Conservation (phyloP, 1,140 invertebrate species). For the Drosophila suzukii region DNA sequence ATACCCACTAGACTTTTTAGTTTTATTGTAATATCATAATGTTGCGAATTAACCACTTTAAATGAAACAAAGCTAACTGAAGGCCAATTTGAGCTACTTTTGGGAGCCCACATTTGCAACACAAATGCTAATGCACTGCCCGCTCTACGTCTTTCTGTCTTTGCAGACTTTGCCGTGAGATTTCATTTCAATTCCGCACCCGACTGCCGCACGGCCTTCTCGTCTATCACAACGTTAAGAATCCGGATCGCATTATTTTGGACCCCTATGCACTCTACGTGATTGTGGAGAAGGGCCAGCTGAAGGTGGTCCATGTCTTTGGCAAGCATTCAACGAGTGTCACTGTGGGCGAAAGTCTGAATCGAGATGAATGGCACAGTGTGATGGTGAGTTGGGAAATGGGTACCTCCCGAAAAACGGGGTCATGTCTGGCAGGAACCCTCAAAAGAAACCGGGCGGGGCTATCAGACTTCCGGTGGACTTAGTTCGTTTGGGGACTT, state of each 20-base stretch:
- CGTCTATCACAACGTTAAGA: slow-evolving; percentile 95
- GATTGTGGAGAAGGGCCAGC: slow-evolving; percentile 94
- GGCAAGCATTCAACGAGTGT: slow-evolving; percentile 93
- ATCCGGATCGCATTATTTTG: slow-evolving; percentile 90
- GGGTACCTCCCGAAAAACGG: slow-evolving; percentile 5
- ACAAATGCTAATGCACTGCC: slow-evolving; percentile 22
- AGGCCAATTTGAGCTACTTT: background rate
- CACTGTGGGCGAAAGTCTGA: slow-evolving; percentile 94
- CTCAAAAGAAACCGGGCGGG: slow-evolving; percentile 19
- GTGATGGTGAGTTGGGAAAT: slow-evolving; percentile 87
- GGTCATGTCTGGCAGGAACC: slow-evolving; percentile 31
- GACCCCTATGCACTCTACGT: slow-evolving; percentile 94
- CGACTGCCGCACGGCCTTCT: slow-evolving; percentile 93
- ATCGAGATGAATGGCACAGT: slow-evolving; percentile 95
- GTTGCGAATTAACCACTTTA: background rate
- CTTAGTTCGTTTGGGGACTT: too few relatives aligned
- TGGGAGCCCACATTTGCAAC: slow-evolving; percentile 3
- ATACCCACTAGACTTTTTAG: too few relatives aligned
- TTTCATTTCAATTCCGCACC: slow-evolving; percentile 94
- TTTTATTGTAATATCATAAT: background rate
- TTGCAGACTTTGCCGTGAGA: slow-evolving; percentile 91
- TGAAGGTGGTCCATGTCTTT: slow-evolving; percentile 95
- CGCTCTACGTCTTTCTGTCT: slow-evolving; percentile 7
- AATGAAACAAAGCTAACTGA: background rate
- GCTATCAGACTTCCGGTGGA: background rate